Percentiles rank a stretch among this genome's conserved stretches.
phyloP scores from a whole-genome alignment of 2,797 vertebrate genomes.

The Coendou prehensilis region DNA sequence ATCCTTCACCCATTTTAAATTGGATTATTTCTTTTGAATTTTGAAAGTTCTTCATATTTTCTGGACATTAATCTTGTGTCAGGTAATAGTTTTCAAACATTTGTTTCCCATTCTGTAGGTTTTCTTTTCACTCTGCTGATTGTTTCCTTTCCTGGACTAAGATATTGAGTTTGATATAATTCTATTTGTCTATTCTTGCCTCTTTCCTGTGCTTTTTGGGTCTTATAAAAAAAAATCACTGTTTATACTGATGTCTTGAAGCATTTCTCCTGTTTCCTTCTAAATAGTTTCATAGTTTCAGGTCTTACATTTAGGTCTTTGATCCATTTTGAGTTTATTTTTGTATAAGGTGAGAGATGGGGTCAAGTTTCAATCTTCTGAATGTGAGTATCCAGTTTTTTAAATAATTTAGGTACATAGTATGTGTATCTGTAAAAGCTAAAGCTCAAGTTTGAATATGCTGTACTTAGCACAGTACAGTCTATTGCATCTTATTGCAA shows the following conservation, averaged over 20 bases:
- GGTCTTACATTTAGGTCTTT: background rate
- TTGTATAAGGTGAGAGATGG: background rate
- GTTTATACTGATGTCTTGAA: background rate
- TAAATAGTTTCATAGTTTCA: background rate
- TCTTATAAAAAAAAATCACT: background rate
- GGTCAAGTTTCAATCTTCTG: background rate
- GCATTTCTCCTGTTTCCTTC: background rate
- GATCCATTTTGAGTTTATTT: background rate
- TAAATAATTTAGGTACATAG: background rate
- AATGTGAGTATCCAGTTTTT: background rate
- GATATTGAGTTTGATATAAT: background rate
- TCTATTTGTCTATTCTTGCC: background rate
- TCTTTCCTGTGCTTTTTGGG: background rate
- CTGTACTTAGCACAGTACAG: background rate
- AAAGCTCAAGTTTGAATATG: background rate
- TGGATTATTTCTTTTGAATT: conserved; percentile 7
- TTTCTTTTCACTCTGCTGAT: background rate
- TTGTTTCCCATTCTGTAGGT: background rate
- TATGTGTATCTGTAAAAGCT: background rate
- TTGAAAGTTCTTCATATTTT: background rate
- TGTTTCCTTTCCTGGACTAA: background rate
- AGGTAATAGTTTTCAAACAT: background rate
- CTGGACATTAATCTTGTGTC: background rate
- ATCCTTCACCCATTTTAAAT: background rate
- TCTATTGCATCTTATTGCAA: background rate